Conservation (phyloP, 92 coral and sea anemone species). For the Isaurus tuberculatus region DNA sequence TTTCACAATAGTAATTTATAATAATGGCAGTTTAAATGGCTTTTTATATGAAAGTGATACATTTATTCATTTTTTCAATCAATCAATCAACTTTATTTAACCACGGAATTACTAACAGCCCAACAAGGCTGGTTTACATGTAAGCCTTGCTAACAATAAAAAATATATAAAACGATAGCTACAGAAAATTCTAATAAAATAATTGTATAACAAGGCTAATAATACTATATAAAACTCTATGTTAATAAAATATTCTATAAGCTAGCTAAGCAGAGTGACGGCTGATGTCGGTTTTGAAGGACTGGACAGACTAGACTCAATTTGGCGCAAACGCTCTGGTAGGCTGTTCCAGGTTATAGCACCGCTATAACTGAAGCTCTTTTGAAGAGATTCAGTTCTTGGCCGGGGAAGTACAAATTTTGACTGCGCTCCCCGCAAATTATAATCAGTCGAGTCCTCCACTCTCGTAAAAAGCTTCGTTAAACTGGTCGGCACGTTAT, state of each 20-base stretch:
- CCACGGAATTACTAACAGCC: no score
- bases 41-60: no score
- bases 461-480: slow-evolving; percentile 22
- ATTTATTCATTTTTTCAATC: no score
- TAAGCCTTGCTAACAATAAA: no score
- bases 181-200: no score
- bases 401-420: slow-evolving; percentile 13
- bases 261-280: slow-evolving; percentile 28
- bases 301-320: slow-evolving; percentile 20
- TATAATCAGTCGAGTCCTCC: slow-evolving; percentile 11
- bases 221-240: not conserved
- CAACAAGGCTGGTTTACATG: no score
- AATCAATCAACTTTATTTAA: no score
- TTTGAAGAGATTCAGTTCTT: slow-evolving; percentile 9
- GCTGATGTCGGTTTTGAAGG: slow-evolving; percentile 26
- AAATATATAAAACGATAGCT: no score
- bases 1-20: no score
- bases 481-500: slow-evolving; percentile 18
- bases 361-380: not conserved
- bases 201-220: no score
- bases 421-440: slow-evolving; percentile 14
- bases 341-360: slow-evolving; percentile 6
- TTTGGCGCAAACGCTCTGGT: slow-evolving; percentile 27
- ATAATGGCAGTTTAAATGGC: no score
- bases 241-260: slow-evolving; percentile 18